Base-by-base conservation (phyloP, 2,888 invertebrate genomes). In the Eurois occulta region DNA sequence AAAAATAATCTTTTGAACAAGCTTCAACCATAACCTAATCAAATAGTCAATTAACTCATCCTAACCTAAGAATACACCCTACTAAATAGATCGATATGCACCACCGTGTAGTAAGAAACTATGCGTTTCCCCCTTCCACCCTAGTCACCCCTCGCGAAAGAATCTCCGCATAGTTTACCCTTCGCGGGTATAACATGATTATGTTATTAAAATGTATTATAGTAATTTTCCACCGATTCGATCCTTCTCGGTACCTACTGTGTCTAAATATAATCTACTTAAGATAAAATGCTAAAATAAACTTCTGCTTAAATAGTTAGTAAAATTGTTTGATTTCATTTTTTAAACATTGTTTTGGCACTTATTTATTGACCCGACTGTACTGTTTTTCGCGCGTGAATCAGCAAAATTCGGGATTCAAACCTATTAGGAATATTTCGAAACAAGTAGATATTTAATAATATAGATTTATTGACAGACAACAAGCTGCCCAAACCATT, bases 111-210 rank as follows among this genome's bases (percentile, higher is more conserved):
- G n/a, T 77, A 81, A 55, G 24, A 66, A 91, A 89, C 86, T 90
- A 91, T 90, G 89, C 78, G 74, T 77, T 60, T 71, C 77, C 87
- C 86, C 38, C 28, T n/a, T 11, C 24, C 11, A 41, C 78, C 80
- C 78, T 68, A 55, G 35, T 78, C 81, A 83, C 80, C 87, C 89
- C 90, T 87, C 77, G 70, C 67, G 67, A 83, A 88, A 89, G 87
- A 89, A 90, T 91, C 81, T 84, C 81, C 64, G 85, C 90, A 91
- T 91, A 91, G 90, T 91, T 92, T 72, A 86, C 86, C 91, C 89
- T 86, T n/a, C 81, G 68, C 74, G 66, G 74, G 77, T 73, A 78
- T 46, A 73, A 78, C 77, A 76, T 80, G 68, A 89, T 86, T 85
- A 85, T 86, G 83, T 84, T 89, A 88, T 83, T 88, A 88, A 84